A percentile compares a stretch with the other conserved stretches of the same genome.
Evolutionary conservation across 2,113 vertebrate species (phyloP).

Genomic region (Lagenorhynchus albirostris): DNA sequence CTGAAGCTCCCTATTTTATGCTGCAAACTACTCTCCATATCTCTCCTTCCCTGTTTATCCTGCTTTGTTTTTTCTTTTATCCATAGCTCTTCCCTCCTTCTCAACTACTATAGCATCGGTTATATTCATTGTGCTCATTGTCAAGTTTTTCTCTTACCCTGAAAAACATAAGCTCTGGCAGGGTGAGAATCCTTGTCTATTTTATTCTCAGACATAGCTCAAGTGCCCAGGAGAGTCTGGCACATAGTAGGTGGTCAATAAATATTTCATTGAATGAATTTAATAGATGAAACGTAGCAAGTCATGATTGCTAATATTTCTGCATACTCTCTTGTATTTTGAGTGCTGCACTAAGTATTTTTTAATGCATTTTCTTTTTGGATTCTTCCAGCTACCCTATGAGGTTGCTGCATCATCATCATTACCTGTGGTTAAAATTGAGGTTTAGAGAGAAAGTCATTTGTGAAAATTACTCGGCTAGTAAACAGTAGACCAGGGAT

Average conservation of each 20-base stretch:
- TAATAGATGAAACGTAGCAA: not conserved
- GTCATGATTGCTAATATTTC: not conserved
- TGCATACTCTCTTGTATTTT: not conserved
- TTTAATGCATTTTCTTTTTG: not conserved
- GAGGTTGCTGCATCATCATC: not conserved
- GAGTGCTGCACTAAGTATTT: not conserved
- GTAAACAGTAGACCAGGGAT: not conserved
- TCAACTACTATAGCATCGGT: not conserved
- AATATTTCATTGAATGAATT: not conserved
- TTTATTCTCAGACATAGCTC: not conserved
- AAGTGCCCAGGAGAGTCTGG: not conserved
- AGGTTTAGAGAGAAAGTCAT: not conserved
- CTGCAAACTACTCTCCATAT: not conserved
- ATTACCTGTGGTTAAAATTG: not conserved
- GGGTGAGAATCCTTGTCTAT: not conserved
- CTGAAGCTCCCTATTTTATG: not conserved
- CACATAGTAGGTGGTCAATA: not conserved
- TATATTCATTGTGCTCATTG: not conserved
- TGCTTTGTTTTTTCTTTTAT: not conserved
- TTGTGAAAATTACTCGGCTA: not conserved
- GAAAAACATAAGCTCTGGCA: not conserved
- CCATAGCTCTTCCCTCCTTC: not conserved
- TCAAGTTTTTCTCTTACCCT: not conserved
- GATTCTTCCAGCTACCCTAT: not conserved
- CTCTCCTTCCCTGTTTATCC: not conserved